Base-by-base conservation (phyloP, 2,797 vertebrate genomes). In the Protosalanx chinensis region DNA sequence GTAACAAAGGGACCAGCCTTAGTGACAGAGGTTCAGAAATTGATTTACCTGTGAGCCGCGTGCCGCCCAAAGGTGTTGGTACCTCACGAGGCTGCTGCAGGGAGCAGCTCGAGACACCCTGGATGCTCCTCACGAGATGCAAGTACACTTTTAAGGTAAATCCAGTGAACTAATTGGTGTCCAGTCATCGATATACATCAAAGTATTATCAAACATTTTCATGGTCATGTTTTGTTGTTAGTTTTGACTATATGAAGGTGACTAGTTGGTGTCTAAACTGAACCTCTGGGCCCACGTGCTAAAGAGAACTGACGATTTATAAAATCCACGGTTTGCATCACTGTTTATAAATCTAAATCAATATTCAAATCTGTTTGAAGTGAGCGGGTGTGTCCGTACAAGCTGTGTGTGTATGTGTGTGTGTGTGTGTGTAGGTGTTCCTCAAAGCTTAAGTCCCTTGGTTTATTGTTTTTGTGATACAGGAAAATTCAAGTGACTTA, bases 331-430 rank as follows among this genome's bases (percentile, higher is more conserved):
- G 92, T 93, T 92, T 91, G 94, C 93, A 93, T 94, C 93, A 93
- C 93, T 94, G 93, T 93, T 96, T 96, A 95, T 85, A 95, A 95
- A 95, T 94, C 94, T 95, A 96, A 96, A 96, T 96, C 96, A 96
- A 95, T 95, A 95, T 96, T 97, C 95, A 96, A 95, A 97, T 97
- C 94, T 95, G 94, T 92, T 92, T 95, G 93, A 95, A 95, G 95
- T 84, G 85, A 86, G 89, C 85, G 83, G 81, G 87, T 88, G 88
- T 88, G 88, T 85, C 84, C 82, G 84, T 70, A n/a, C 51, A 53
- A 53, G 51, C 51, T 56, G 71, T n/a, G 67, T 37, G 64, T 30
- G 51, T 18, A 68, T 57, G 63, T 35, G 23, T 62, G 68, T 64
- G 67, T 29, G 72, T 66, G 81, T 74, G 86, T 87, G 87, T 85